phyloP scores from a whole-genome alignment of 2,888 invertebrate genomes.

The Oligia latruncula region DNA sequence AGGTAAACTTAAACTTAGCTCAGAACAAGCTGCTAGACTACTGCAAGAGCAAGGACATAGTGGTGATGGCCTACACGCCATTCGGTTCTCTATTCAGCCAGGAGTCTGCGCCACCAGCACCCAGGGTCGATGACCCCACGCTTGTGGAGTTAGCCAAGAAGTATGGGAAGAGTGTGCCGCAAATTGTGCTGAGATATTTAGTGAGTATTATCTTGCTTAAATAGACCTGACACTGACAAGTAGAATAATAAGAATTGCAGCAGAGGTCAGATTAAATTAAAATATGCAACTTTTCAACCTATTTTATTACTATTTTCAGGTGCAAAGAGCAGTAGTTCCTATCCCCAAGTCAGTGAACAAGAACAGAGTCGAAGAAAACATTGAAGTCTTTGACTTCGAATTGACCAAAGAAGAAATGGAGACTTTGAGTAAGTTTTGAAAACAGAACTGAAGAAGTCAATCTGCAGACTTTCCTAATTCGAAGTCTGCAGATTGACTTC shows the following conservation, averaged over 20 bases:
- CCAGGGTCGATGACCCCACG: conserved; percentile 85
- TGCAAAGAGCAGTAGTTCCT: conserved; percentile 90
- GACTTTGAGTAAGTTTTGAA: conserved; percentile 50
- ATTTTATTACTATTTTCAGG: conserved; percentile 70
- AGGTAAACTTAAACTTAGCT: conserved; percentile 91
- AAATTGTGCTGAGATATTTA: conserved; percentile 91
- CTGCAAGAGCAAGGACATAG: conserved; percentile 90
- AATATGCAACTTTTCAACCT: not conserved
- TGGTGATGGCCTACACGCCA: conserved; percentile 91
- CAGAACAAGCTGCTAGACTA: conserved; percentile 91
- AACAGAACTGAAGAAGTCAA: not conserved
- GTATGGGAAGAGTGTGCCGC: conserved; percentile 90
- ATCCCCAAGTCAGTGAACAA: conserved; percentile 91
- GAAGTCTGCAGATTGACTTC: not conserved
- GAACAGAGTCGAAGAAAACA: conserved; percentile 89
- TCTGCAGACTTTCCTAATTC: not conserved
- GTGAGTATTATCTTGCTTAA: conserved; percentile 74
- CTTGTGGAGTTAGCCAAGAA: conserved; percentile 89
- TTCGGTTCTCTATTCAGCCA: conserved; percentile 89
- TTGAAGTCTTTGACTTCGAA: conserved; percentile 91
- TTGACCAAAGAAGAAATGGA: conserved; percentile 88
- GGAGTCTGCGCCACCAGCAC: conserved; percentile 75
- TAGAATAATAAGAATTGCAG: not conserved
- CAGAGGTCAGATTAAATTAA: not conserved
- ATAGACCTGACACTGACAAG: not conserved